Evolutionary conservation across 2,888 invertebrate species (phyloP), one percentile per base, ranked within the genome.

Genomic region (Nomada ferruginata): DNA sequence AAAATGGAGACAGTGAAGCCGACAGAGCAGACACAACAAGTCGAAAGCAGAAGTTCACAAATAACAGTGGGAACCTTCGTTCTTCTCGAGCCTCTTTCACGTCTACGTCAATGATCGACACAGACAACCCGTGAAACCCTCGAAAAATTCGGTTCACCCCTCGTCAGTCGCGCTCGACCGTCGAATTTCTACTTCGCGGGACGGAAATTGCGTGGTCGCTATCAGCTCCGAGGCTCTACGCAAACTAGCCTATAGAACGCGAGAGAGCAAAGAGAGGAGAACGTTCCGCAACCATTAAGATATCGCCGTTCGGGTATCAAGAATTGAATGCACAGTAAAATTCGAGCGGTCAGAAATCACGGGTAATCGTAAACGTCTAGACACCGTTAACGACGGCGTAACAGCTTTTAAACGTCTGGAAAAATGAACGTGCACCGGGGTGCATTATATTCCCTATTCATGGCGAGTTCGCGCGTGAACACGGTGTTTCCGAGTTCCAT

Each of bases 281-380:
- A 42, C 47, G 59, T 47, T 5, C 47, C 55, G 26, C 23, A n/a
- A 55, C 55, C 70, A 70, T 70, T 76, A 70, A 70, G 63, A 63
- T 76, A 64, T 59, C 61, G 47, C 5, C 18, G 36, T 61, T 71
- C 42, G 26, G 36, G 36, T 65, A 76, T 50, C 26, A 50, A 60
- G 59, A 52, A 65, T 52, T 42, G 59, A 59, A 65, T 60, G 59
- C 59, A 44, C 36, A 42, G 57, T 72, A 72, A 76, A 76, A 72
- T 76, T 76, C 59, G 65, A 52, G n/a, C 59, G 59, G 42, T n/a
- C 36, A 65, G 64, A 72, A 65, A 76, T 76, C 64, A 72, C 23
- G n/a, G n/a, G 11, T 65, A 76, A 72, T 72, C 76, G 76, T 65
- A 65, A 76, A 76, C 26, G 76, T 76, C 72, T 29, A 52, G 57